Percentiles rank a stretch among this genome's conserved stretches.
These are phyloP conservation scores for Rhodeus uyekii DNA, from an alignment of 2,797 vertebrate genomes.

Conservation along the genomic window DNA sequence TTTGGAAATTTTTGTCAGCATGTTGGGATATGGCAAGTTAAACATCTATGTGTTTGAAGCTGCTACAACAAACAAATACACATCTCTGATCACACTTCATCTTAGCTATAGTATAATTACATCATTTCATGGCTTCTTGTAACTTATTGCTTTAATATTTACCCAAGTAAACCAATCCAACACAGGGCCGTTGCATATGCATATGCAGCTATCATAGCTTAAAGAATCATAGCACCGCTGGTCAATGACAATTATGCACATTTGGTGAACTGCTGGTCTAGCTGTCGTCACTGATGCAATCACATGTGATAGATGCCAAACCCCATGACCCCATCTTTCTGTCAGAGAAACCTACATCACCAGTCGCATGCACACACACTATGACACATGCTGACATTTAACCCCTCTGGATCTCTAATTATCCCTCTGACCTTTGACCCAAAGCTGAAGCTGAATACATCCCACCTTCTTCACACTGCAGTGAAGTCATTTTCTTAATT, in stretches of 20 bases:
- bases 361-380: constrained; percentile 28
- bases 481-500: constrained; percentile 70
- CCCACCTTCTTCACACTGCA: constrained; percentile 53
- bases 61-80: not conserved
- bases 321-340: constrained; percentile 26
- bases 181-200: not conserved
- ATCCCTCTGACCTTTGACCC: constrained; percentile 49
- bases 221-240: constrained; percentile 21
- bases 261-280: not conserved
- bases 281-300: constrained; percentile 23
- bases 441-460: constrained; percentile 46
- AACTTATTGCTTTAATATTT: not conserved
- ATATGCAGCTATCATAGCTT: constrained; percentile 11
- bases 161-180: not conserved
- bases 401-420: constrained; percentile 55
- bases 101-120: not conserved
- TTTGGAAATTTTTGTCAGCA: not conserved
- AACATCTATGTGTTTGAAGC: not conserved
- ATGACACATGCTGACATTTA: constrained; percentile 25
- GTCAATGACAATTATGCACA: constrained; percentile 22
- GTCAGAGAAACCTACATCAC: constrained; percentile 20
- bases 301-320: constrained; percentile 34
- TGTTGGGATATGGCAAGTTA: not conserved
- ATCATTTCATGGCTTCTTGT: not conserved
- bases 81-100: not conserved